phyloP scores from a whole-genome alignment of 2,888 invertebrate species.

The Serrognathus titanus region DNA sequence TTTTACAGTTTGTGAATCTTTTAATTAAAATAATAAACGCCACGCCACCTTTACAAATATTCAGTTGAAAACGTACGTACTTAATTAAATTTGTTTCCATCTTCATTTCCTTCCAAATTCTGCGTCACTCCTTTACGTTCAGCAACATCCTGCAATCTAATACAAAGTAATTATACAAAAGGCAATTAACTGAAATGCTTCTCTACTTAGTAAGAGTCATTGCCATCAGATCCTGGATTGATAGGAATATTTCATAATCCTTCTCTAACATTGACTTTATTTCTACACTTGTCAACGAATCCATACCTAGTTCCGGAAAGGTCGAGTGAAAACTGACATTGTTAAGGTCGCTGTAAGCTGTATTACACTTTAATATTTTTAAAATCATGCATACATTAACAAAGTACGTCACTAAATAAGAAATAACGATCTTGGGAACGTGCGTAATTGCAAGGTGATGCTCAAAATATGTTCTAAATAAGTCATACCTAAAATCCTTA shows the following conservation, averaged over 20 bases:
- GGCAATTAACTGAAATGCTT: background rate
- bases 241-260: conserved; percentile 81
- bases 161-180: background rate
- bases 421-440: too few species aligned
- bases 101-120: too few species aligned
- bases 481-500: conserved; percentile 42
- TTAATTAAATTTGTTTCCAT: too few species aligned
- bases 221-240: conserved; percentile 79
- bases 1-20: conserved; percentile 39
- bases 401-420: conserved; percentile 37
- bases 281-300: conserved; percentile 96
- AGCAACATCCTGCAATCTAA: conserved; percentile 54
- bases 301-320: conserved; percentile 90
- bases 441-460: background rate
- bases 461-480: conserved; percentile 18
- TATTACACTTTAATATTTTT: conserved; percentile 35
- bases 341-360: conserved; percentile 68
- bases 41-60: too few species aligned
- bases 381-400: background rate
- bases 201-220: conserved; percentile 67
- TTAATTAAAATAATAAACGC: conserved; percentile 1
- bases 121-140: too few species aligned
- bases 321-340: conserved; percentile 67
- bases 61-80: too few species aligned
- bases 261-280: conserved; percentile 89